Percentiles rank a stretch among this genome's conserved stretches.
Evolutionary conservation across 92 coral and sea anemone species (phyloP).

Genomic region (Bergia puertoricense): DNA sequence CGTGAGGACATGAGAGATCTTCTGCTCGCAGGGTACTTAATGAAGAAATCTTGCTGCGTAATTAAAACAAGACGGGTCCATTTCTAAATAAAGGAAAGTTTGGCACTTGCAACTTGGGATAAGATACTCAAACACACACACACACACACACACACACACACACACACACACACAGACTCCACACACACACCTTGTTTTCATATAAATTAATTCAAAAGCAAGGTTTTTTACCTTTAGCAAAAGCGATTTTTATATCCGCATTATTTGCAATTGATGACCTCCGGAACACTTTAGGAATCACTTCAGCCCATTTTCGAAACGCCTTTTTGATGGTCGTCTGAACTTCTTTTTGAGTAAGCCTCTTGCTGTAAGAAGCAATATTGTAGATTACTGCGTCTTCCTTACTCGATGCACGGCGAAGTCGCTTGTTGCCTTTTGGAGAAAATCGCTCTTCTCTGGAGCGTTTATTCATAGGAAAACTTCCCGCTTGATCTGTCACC

Average conservation of each 20-base stretch:
- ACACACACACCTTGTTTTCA: no score
- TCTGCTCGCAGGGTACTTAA: no score
- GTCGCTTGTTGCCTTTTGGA: background rate
- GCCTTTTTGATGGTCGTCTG: constrained; percentile 42
- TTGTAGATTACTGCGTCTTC: background rate
- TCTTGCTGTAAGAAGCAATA: constrained; percentile 11
- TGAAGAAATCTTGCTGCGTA: no score
- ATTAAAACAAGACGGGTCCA: no score
- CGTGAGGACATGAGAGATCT: no score
- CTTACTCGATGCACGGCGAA: background rate
- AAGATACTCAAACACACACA: no score
- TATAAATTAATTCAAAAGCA: no score
- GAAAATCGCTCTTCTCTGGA: background rate
- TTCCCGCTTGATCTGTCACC: background rate
- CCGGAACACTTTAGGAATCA: constrained; percentile 46
- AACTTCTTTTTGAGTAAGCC: constrained; percentile 26
- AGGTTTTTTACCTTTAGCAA: no score
- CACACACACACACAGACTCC: no score
- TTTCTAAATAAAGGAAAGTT: no score
- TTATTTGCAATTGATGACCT: background rate
- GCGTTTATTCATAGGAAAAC: background rate
- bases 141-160: no score
- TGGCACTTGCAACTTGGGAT: no score
- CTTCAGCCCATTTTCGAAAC: constrained; percentile 63
- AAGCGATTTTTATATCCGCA: constrained; percentile 38